phyloP scores from a whole-genome alignment of 2,888 invertebrate genomes.

The Drosophila demipolita region DNA sequence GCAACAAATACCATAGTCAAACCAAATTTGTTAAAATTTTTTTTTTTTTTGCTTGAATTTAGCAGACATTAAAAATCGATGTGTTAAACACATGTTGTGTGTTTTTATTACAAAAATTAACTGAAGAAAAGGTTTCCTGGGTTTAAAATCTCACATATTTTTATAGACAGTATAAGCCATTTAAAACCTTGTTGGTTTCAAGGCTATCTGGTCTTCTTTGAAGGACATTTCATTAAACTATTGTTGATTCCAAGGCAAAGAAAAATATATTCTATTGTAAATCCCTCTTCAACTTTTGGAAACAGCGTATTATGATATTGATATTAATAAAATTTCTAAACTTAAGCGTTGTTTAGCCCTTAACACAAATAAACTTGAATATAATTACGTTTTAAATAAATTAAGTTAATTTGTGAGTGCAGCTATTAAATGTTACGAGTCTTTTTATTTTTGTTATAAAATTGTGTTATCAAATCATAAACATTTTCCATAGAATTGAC shows the following conservation, averaged over 20 bases:
- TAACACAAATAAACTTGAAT: neutral
- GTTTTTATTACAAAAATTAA: neutral
- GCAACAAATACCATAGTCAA: neutral
- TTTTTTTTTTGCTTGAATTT: neutral
- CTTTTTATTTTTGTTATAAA: neutral
- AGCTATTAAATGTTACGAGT: neutral
- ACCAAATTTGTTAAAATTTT: neutral
- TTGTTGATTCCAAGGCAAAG: neutral
- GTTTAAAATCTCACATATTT: neutral
- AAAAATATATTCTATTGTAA: neutral
- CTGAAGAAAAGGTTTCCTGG: neutral
- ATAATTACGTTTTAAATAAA: slow-evolving; percentile 8
- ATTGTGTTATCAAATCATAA: slow-evolving; percentile 14
- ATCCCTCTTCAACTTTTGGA: neutral
- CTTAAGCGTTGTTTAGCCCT: neutral
- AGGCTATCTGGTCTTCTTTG: neutral
- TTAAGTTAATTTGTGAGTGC: slow-evolving; percentile 2
- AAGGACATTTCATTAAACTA: neutral
- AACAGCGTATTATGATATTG: neutral
- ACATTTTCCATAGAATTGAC: neutral
- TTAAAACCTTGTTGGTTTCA: neutral
- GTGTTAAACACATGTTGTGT: slow-evolving; percentile 2
- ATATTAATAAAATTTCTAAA: neutral
- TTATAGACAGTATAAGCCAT: neutral
- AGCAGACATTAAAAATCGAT: slow-evolving; percentile 27